Evolutionary conservation across 1,140 invertebrate species (phyloP).

Genomic region (Hypothenemus hampei): DNA sequence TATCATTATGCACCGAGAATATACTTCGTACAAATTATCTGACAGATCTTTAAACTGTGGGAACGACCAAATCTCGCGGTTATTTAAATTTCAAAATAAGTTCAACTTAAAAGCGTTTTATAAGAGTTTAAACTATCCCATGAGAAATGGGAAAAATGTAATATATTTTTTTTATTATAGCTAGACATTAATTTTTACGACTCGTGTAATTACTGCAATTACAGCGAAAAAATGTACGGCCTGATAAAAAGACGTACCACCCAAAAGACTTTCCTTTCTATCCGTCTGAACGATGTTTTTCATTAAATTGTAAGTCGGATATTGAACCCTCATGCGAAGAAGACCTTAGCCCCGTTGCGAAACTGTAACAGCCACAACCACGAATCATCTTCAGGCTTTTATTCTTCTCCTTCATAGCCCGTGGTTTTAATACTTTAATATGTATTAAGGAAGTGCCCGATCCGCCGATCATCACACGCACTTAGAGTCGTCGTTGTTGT

Average conservation of each 20-base stretch:
- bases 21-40: slow-evolving; percentile 23
- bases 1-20: slow-evolving; percentile 26
- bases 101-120: background rate
- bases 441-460: slow-evolving; percentile 6
- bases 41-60: slow-evolving; percentile 26
- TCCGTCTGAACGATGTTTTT: too few species aligned
- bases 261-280: too few species aligned
- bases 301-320: too few species aligned
- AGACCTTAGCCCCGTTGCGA: slow-evolving; percentile 5
- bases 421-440: slow-evolving; percentile 14
- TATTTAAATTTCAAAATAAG: slow-evolving; percentile 25
- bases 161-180: slow-evolving; percentile 17
- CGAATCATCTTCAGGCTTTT: slow-evolving; percentile 7
- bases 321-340: slow-evolving; percentile 6
- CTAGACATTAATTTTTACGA: slow-evolving; percentile 19
- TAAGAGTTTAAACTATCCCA: slow-evolving; percentile 18
- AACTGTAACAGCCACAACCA: slow-evolving; percentile 16
- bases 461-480: too few species aligned
- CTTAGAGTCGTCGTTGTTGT: too few species aligned
- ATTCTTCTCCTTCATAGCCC: slow-evolving; percentile 11
- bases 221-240: slow-evolving; percentile 4
- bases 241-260: too few species aligned
- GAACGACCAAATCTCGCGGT: slow-evolving; percentile 16
- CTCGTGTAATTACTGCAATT: slow-evolving; percentile 15
- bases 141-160: slow-evolving; percentile 20